Evolutionary conservation across 2,888 invertebrate genomes (phyloP), one percentile per base, ranked within the genome.

Genomic region (Bimastos eiseni): DNA sequence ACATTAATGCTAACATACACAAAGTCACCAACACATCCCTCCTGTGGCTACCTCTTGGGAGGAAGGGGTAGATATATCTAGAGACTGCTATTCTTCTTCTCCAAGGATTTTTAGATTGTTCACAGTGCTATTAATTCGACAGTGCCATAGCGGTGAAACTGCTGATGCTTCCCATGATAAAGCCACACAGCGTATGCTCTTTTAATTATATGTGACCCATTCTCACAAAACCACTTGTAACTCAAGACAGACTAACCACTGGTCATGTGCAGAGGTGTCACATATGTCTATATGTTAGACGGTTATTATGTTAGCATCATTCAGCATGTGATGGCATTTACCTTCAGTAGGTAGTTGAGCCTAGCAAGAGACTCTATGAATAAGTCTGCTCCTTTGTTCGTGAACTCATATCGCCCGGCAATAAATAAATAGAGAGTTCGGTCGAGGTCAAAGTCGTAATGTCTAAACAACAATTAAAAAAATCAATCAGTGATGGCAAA

Each of bases 361-460:
- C 99, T 96, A 0, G 99, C 98, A 92, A 99, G 95, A 0, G 98
- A 97, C 95, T 99, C 99, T 91, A 99, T 99, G 95, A 99, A 99
- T 93, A 99, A 97, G 94, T 99, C 99, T 0, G 98, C 99, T 11
- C 99, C 99, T 95, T 99, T 99, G 95, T 99, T 99, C 11, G 98
- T 97, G 95, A 98, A 99, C 95, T 99, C 99, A 95, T 99, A 99
- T 5, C 99, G 97, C 0, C 99, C 99, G 91, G 99, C 99, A 94
- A 98, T 99, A 96, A 99, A 99, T 95, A 99, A 98, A 94, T 99
- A 99, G 44, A 99, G 95, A 0, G 99, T 99, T 95, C 99, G 99
- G 95, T 99, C 99, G 94, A 99, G 95, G 95, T 99, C 98, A 95
- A 99, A 99, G 95, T 99, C 98, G 96, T 98, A 98, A 95, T 99